Evolutionary conservation across 2,797 vertebrate species (phyloP), one percentile per base, ranked within the genome.

Genomic region (Acipenser oxyrinchus): DNA sequence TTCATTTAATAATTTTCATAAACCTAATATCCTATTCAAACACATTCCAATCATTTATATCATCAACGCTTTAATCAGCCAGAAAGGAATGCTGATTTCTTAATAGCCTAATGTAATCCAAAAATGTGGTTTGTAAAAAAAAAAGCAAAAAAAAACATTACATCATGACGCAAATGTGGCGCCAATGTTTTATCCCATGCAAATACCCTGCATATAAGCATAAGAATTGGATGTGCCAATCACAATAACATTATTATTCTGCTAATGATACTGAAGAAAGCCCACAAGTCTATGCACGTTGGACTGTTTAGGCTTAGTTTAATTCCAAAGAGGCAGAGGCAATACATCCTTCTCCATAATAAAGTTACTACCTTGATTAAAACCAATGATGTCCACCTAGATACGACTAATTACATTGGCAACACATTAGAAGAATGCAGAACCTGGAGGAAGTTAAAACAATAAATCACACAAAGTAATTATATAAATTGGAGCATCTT

Each of bases 401-500:
- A 75, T 72, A 13, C 1, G 12, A 68, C 75, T 79, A 71, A 82
- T 82, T 80, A 70, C 65, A 62, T 63, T 63, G 77, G 72, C 74
- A 69, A 63, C 67, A 70, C 62, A 64, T 79, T 73, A 76, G 68
- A 58, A 70, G 63, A 74, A 70, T 67, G 37, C 62, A 64, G 51
- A 75, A 74, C 62, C 68, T 1, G 7, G 68, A 63, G 68, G 67
- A 72, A 60, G 68, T 51, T 1, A 1, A 66, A 71, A 55, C 63
- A 70, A 69, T 79, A 82, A 77, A 77, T 81, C 72, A 76, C 66
- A 68, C 62, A 49, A 73, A 53, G 48, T 71, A 78, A 82, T 84
- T 81, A 78, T 12, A 71, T 70, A 75, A 77, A 79, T 67, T 64
- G 76, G 75, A 77, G 57, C 55, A 71, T 77, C 72, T 81, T 74